Evolutionary conservation across 2,113 vertebrate species (phyloP), one percentile per base, ranked within the genome.

Genomic region (Coptodon rendalli): DNA sequence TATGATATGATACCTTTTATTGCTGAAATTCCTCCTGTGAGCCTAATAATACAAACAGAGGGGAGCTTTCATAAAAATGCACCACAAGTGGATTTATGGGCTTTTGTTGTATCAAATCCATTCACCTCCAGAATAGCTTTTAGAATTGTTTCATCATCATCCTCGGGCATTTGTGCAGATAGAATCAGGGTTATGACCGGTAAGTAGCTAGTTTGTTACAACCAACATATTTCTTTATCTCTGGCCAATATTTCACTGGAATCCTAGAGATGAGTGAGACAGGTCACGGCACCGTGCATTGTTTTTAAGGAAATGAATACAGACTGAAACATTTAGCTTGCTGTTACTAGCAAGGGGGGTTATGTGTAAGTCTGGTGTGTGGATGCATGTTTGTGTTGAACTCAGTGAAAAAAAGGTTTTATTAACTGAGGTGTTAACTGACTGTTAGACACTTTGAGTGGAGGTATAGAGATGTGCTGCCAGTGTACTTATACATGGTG

Each of bases 1-100:
- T 80, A 56, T 10, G 48, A 89, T 52, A 80, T 22, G 80, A 90
- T 17, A 63, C 17, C 12, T 83, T 93, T 88, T 87, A 91, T 89
- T 88, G 86, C 61, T 40, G 7, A 86, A 81, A 86, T 84, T 88
- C 90, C 59, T 57, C 12, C 54, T 6, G 2, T 71, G 63, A 85
- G 86, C 63, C 82, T 14, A 36, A 61, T 57, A 57, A 66, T 34
- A 86, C 61, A 81, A 84, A 82, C 71, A 57, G 14, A 4, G 40
- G 36, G n/a, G 50, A 11, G 9, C 52, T 66, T 79, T 87, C 82
- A 85, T 54, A 81, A 16, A 17, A 83, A 14, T 36, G 82, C 34
- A 83, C 80, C 79, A 53, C 6, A 53, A 43, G 76, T 19, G 38
- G 68, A 17, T 89, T 86, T 19, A 53, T 48, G 48, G 86, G 22